Conservation (phyloP, 2,888 invertebrate species). For the Ditula angustiorana region DNA sequence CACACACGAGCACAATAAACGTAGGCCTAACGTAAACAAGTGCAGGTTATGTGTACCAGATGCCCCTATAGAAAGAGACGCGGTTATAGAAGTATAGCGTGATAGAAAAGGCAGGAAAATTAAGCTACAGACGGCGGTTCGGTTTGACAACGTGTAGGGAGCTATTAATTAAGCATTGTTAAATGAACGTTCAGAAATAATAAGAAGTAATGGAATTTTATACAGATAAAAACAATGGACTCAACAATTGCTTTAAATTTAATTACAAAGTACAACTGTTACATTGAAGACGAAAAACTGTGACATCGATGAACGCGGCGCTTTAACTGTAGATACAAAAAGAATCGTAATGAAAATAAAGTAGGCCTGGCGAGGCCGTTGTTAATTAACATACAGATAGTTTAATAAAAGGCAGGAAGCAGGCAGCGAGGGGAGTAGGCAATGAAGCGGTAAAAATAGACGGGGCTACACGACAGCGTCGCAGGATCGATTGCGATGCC, state of each 20-base stretch:
- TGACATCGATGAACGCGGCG: constrained; percentile 7
- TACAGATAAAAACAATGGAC: constrained; percentile 47
- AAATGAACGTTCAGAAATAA: constrained; percentile 79
- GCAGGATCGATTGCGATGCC: constrained; percentile 79
- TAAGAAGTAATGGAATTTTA: constrained; percentile 44
- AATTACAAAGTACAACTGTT: neutral
- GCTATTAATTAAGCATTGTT: constrained; percentile 79
- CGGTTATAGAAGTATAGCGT: constrained; percentile 58
- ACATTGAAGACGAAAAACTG: neutral
- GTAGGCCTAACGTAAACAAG: constrained; percentile 78
- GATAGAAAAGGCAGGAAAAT: constrained; percentile 67
- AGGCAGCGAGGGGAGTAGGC: constrained; percentile 81
- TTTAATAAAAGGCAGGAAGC: constrained; percentile 85
- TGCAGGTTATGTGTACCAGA: constrained; percentile 83
- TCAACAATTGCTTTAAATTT: neutral
- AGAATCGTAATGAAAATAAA: constrained; percentile 78
- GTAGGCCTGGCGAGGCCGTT: constrained; percentile 73
- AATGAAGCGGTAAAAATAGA: constrained; percentile 86
- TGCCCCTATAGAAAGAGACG: constrained; percentile 81
- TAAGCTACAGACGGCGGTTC: constrained; percentile 63
- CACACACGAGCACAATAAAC: constrained; percentile 59
- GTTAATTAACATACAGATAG: constrained; percentile 85
- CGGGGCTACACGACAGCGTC: constrained; percentile 75
- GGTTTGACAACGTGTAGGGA: constrained; percentile 76
- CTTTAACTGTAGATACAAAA: constrained; percentile 14